Evolutionary conservation across 2,888 invertebrate species (phyloP).

Genomic region (Thereva unica): DNA sequence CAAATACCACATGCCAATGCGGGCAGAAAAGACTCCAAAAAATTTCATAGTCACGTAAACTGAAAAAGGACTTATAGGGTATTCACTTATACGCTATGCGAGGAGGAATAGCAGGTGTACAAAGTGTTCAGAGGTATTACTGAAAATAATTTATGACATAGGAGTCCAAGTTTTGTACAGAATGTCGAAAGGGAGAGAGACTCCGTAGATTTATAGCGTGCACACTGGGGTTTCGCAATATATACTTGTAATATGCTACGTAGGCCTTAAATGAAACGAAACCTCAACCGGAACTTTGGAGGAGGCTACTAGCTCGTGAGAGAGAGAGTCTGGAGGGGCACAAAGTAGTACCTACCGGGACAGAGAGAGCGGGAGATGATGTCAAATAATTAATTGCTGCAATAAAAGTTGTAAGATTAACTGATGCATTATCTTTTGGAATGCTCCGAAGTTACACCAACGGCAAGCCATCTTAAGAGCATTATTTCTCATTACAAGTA

Average conservation of each 20-base stretch:
- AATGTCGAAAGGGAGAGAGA: neutral
- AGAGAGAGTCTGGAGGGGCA: neutral
- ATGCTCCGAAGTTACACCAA: neutral
- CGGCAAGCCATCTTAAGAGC: neutral
- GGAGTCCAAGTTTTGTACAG: slow-evolving; percentile 26
- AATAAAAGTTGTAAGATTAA: slow-evolving; percentile 33
- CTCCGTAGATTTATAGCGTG: slow-evolving; percentile 21
- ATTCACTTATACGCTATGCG: slow-evolving; percentile 11
- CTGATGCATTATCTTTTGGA: slow-evolving; percentile 25
- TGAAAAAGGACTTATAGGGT: no score
- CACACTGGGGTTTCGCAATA: slow-evolving; percentile 19
- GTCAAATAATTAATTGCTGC: slow-evolving; percentile 30
- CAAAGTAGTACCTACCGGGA: no score
- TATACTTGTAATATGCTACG: slow-evolving; percentile 18
- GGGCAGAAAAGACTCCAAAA: no score
- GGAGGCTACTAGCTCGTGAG: slow-evolving; percentile 7
- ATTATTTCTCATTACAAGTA: slow-evolving; percentile 8
- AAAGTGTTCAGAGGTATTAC: slow-evolving; percentile 31
- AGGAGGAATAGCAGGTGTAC: slow-evolving; percentile 30
- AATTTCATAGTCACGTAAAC: no score
- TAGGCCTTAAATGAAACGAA: slow-evolving; percentile 28
- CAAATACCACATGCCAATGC: no score
- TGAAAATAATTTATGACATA: slow-evolving; percentile 32
- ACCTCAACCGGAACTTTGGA: slow-evolving; percentile 23
- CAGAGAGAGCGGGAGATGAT: no score